Conservation (phyloP, 2,797 vertebrate species). For the Picus viridis region DNA sequence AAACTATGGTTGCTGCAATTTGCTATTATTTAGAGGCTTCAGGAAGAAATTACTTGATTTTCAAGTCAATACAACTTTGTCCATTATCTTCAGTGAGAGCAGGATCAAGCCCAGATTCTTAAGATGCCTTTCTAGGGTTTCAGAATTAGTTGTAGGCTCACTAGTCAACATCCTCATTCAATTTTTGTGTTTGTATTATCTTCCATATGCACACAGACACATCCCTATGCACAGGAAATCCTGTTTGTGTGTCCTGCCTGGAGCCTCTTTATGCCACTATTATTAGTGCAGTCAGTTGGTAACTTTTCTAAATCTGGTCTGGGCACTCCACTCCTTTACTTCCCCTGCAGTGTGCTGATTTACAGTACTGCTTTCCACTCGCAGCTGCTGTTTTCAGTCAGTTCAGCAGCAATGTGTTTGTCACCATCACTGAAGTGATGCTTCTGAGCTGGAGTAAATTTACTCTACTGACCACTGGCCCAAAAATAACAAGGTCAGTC, state of each 20-base stretch:
- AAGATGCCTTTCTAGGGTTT: slow-evolving; percentile 11
- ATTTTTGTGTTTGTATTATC: neutral
- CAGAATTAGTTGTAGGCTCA: neutral
- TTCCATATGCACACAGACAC: neutral
- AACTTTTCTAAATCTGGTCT: slow-evolving; percentile 88
- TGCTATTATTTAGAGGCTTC: neutral
- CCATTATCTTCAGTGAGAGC: neutral
- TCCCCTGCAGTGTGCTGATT: slow-evolving; percentile 62
- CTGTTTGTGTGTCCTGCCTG: slow-evolving; percentile 33
- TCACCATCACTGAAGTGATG: slow-evolving; percentile 61
- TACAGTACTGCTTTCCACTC: slow-evolving; percentile 50
- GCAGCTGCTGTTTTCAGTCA: slow-evolving; percentile 86
- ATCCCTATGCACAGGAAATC: slow-evolving; percentile 9
- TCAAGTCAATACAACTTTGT: neutral
- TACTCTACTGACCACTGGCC: slow-evolving; percentile 17
- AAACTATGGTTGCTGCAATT: neutral
- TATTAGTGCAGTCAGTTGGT: slow-evolving; percentile 86
- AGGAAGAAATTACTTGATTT: neutral
- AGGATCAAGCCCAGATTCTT: neutral
- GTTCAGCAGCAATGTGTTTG: slow-evolving; percentile 60
- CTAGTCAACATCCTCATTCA: neutral
- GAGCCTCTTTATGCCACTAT: slow-evolving; percentile 79
- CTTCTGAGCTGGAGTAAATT: slow-evolving; percentile 50
- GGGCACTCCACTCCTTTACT: slow-evolving; percentile 65
- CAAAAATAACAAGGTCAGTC: slow-evolving; percentile 1